Evolutionary conservation across 2,113 vertebrate species (phyloP).

Genomic region (Peromyscus polionotus): DNA sequence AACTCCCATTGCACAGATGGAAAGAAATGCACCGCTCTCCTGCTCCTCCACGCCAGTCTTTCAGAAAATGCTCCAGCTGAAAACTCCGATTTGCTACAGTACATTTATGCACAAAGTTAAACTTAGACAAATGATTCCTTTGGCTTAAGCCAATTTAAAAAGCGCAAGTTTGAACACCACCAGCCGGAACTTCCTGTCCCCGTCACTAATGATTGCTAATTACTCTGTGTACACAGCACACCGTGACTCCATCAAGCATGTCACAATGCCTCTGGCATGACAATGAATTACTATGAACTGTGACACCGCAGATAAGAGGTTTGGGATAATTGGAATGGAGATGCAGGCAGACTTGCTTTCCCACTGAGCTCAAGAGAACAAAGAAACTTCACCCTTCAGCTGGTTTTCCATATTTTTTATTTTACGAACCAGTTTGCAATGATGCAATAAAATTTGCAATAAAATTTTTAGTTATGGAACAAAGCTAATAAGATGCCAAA

Average conservation of each 20-base stretch:
- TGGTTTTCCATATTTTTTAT: neutral
- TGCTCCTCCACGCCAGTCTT: neutral
- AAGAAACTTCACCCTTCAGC: slow-evolving; percentile 62
- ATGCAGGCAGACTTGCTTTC: slow-evolving; percentile 72
- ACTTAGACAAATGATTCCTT: slow-evolving; percentile 66
- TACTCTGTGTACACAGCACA: slow-evolving; percentile 78
- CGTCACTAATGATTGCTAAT: slow-evolving; percentile 79
- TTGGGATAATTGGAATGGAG: slow-evolving; percentile 78
- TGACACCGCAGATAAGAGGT: slow-evolving; percentile 80
- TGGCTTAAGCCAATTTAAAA: slow-evolving; percentile 33
- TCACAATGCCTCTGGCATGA: slow-evolving; percentile 79
- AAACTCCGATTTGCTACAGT: slow-evolving; percentile 41
- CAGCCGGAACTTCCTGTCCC: slow-evolving; percentile 66
- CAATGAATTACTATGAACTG: slow-evolving; percentile 81
- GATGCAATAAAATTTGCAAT: too few relatives aligned
- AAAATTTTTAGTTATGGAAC: slow-evolving; percentile 66
- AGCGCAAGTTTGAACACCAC: slow-evolving; percentile 59
- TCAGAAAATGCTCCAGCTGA: neutral
- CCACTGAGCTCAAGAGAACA: slow-evolving; percentile 68
- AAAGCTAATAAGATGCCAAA: slow-evolving; percentile 49
- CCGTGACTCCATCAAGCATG: slow-evolving; percentile 76
- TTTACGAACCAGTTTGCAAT: slow-evolving; percentile 51
- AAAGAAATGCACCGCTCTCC: neutral
- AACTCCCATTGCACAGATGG: neutral
- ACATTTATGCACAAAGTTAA: slow-evolving; percentile 58